These are phyloP conservation scores for Magallana angulata DNA, from an alignment of 1,140 invertebrate species.

Conservation along the genomic window DNA sequence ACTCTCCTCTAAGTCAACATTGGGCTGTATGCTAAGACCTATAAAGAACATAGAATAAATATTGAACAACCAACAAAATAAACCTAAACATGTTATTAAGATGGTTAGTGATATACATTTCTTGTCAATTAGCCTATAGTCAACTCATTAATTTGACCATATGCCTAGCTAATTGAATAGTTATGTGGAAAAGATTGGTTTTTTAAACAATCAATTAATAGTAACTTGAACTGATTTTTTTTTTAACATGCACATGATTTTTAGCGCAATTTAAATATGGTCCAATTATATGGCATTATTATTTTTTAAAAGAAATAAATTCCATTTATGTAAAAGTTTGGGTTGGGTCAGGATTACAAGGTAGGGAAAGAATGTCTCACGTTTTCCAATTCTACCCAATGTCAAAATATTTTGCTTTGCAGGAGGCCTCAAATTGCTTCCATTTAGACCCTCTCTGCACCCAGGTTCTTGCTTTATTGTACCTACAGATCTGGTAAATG, in stretches of 20 bases:
- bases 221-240: neutral
- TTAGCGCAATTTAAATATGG: neutral
- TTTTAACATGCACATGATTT: neutral
- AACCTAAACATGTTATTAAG: neutral
- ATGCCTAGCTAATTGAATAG: neutral
- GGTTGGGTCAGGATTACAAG: too few relatives aligned
- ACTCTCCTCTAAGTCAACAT: neutral
- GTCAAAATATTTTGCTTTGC: too few relatives aligned
- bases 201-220: neutral
- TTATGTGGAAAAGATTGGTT: neutral
- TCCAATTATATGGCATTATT: neutral
- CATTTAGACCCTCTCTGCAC: too few relatives aligned
- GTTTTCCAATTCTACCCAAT: too few relatives aligned
- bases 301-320: neutral
- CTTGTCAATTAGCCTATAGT: neutral
- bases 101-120: neutral
- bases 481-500: too few relatives aligned
- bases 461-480: too few relatives aligned
- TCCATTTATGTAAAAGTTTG: too few relatives aligned
- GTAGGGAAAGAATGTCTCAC: too few relatives aligned
- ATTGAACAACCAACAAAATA: slow-evolving; percentile 16
- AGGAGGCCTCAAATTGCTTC: too few relatives aligned
- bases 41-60: neutral
- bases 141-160: neutral
- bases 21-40: neutral